phyloP scores from a whole-genome alignment of 1,140 invertebrate genomes.

The Pantala flavescens region DNA sequence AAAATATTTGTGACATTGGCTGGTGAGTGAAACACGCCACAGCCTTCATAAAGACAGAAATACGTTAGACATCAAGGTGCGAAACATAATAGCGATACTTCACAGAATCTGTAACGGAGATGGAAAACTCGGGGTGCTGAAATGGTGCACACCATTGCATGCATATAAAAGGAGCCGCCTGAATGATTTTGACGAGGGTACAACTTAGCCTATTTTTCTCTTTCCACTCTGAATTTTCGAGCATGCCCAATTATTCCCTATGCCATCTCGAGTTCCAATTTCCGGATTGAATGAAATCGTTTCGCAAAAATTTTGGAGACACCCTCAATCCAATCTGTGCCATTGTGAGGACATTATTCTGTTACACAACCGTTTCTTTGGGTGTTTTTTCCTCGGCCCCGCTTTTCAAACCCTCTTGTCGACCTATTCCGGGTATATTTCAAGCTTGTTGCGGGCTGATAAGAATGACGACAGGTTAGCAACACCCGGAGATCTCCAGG shows the following conservation, averaged over 20 bases:
- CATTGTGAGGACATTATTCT: too few relatives aligned
- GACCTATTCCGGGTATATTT: neutral
- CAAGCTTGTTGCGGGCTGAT: neutral
- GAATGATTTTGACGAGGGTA: neutral
- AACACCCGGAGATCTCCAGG: neutral
- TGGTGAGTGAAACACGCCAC: too few relatives aligned
- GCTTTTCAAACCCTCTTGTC: too few relatives aligned
- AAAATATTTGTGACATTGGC: too few relatives aligned
- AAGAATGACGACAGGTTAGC: slow-evolving; percentile 1
- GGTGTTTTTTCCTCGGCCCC: too few relatives aligned
- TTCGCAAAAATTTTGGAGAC: neutral
- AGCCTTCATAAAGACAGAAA: too few relatives aligned
- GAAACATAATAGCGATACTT: too few relatives aligned
- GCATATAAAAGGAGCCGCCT: neutral
- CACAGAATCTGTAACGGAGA: neutral
- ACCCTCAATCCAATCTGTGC: too few relatives aligned
- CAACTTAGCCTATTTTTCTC: neutral
- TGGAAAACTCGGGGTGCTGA: neutral
- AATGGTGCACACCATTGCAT: neutral
- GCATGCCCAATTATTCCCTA: neutral
- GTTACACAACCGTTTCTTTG: too few relatives aligned
- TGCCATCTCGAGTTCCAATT: neutral
- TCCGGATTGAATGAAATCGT: neutral
- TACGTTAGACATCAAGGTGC: too few relatives aligned
- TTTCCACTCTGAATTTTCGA: neutral